These are phyloP conservation scores for Physocephala rufipes DNA, from an alignment of 2,888 invertebrate species.

Conservation along the genomic window DNA sequence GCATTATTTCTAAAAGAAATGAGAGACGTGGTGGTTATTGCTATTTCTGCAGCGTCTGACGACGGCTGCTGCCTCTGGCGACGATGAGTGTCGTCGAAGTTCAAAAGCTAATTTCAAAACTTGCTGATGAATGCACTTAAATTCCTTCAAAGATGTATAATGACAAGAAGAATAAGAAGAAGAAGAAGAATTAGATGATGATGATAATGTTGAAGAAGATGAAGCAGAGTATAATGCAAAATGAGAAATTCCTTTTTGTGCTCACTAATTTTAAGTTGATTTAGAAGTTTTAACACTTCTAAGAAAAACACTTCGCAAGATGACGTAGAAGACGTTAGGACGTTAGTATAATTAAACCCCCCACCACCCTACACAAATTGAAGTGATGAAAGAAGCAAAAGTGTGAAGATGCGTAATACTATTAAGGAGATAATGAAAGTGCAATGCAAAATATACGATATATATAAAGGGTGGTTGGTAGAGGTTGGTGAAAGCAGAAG, in stretches of 20 bases:
- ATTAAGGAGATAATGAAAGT: neutral
- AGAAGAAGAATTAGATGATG: too few relatives aligned
- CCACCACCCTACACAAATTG: too few relatives aligned
- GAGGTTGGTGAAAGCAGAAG: too few relatives aligned
- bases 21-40: neutral
- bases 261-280: slow-evolving; percentile 18
- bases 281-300: slow-evolving; percentile 17
- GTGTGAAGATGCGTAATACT: neutral
- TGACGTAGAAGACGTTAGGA: too few relatives aligned
- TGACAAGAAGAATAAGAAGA: too few relatives aligned
- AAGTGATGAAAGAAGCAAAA: neutral
- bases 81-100: slow-evolving; percentile 30
- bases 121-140: slow-evolving; percentile 18
- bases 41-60: neutral
- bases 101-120: slow-evolving; percentile 29
- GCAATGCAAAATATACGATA: too few relatives aligned
- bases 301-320: neutral
- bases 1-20: neutral
- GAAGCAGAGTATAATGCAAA: neutral
- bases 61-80: neutral
- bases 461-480: too few relatives aligned
- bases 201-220: too few relatives aligned
- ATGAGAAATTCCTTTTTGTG: slow-evolving; percentile 12
- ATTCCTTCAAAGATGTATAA: slow-evolving; percentile 24
- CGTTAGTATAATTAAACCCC: too few relatives aligned